A percentile compares a stretch with the other conserved stretches of the same genome.
These are phyloP conservation scores for Eremobia ochroleuca DNA, from an alignment of 2,888 invertebrate species.

Conservation along the genomic window DNA sequence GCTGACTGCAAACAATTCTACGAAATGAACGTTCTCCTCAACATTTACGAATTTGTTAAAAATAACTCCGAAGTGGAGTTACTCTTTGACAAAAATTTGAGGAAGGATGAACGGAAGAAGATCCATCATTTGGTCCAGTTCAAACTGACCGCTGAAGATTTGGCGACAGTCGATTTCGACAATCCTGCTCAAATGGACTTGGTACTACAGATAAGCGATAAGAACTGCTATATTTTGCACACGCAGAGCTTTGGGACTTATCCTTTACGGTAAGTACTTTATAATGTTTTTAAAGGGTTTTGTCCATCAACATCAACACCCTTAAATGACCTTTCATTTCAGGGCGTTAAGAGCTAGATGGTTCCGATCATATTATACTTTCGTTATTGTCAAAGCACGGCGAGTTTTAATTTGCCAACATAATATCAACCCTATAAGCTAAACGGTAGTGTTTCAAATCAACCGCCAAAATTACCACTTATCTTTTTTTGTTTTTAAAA, in stretches of 20 bases:
- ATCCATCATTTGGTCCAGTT: slow-evolving; percentile 71
- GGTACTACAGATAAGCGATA: slow-evolving; percentile 68
- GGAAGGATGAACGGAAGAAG: slow-evolving; percentile 69
- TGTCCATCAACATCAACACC: no score
- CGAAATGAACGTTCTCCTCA: slow-evolving; percentile 70
- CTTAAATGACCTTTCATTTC: no score
- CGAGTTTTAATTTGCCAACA: background rate
- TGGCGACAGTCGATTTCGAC: slow-evolving; percentile 47
- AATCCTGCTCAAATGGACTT: slow-evolving; percentile 64
- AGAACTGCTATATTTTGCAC: slow-evolving; percentile 71
- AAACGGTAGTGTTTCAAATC: background rate
- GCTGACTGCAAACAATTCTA: slow-evolving; percentile 58
- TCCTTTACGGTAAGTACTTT: slow-evolving; percentile 71
- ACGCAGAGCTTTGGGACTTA: slow-evolving; percentile 73
- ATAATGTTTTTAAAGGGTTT: background rate
- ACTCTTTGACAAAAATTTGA: slow-evolving; percentile 72
- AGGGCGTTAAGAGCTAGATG: no score
- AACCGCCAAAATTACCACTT: no score
- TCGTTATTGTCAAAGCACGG: background rate
- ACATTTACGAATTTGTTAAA: slow-evolving; percentile 78
- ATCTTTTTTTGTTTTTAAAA: no score
- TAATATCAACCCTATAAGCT: background rate
- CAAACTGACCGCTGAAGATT: slow-evolving; percentile 54
- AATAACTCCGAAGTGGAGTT: slow-evolving; percentile 75
- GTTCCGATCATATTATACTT: no score